Evolutionary conservation across 2,888 invertebrate genomes (phyloP).

Genomic region (Gari tellinella): DNA sequence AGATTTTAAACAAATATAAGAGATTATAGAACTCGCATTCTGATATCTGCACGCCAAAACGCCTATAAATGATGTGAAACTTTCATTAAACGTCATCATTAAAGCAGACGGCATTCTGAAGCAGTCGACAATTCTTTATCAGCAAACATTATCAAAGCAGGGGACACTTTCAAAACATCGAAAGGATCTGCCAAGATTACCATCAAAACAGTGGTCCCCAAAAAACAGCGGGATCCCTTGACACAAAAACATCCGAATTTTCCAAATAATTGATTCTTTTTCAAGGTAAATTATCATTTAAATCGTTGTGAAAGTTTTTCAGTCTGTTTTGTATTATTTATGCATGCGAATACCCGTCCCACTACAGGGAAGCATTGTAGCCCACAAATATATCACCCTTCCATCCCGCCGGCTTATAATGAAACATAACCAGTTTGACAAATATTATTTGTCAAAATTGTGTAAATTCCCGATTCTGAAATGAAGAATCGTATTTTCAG

Average conservation of each 20-base stretch:
- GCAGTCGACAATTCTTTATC: too few species aligned
- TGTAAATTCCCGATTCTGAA: conserved; percentile 43
- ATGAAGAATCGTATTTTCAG: conserved; percentile 22
- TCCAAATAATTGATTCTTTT: conserved; percentile 54
- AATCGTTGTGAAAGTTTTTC: conserved; percentile 58
- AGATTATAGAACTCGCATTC: too few species aligned
- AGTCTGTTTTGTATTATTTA: conserved; percentile 49
- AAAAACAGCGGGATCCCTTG: too few species aligned
- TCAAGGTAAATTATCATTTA: conserved; percentile 61
- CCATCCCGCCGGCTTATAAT: conserved; percentile 32
- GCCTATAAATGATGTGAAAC: too few species aligned
- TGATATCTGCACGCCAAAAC: too few species aligned
- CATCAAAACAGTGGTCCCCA: too few species aligned
- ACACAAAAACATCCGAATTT: conserved; percentile 17
- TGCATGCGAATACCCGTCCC: conserved; percentile 31
- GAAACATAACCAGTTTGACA: conserved; percentile 38
- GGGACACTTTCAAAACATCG: too few species aligned
- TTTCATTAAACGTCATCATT: too few species aligned
- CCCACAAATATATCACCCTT: conserved; percentile 52
- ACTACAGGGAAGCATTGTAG: conserved; percentile 29
- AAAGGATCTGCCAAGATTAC: too few species aligned
- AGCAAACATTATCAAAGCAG: too few species aligned
- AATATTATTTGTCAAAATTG: conserved; percentile 62
- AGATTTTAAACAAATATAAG: too few species aligned
- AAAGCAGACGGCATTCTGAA: too few species aligned